Conservation (phyloP, 2,113 vertebrate species). For the Choloepus hoffmanni region DNA sequence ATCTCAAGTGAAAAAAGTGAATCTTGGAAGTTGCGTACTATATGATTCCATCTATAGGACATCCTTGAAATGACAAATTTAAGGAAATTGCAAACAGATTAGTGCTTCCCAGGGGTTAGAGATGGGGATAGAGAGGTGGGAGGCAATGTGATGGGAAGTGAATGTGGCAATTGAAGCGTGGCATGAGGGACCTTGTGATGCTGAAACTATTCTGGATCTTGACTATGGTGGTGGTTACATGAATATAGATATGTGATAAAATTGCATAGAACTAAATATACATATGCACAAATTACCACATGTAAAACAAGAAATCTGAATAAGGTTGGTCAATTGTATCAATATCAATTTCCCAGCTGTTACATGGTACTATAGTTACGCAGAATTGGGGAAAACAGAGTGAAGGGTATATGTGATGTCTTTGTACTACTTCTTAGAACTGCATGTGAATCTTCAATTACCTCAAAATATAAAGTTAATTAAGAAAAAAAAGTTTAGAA, state of each 20-base stretch:
- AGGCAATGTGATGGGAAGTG: not conserved
- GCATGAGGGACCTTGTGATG: not conserved
- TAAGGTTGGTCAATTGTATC: not conserved
- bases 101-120: not conserved
- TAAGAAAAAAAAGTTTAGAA: not conserved
- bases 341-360: not conserved
- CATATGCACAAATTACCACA: not conserved
- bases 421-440: not conserved
- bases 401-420: not conserved
- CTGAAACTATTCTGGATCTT: not conserved
- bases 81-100: not conserved
- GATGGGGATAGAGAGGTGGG: accelerated
- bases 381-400: not conserved
- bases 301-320: not conserved
- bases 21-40: too few species aligned
- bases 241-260: not conserved
- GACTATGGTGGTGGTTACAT: not conserved
- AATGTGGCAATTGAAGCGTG: not conserved
- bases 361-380: not conserved
- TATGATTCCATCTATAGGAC: too few species aligned
- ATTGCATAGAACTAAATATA: not conserved
- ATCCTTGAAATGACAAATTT: too few species aligned
- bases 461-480: not conserved
- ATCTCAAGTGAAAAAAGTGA: not conserved
- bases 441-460: not conserved